phyloP scores from a whole-genome alignment of 2,797 vertebrate species.

The Pseudotriccus pelzelni region DNA sequence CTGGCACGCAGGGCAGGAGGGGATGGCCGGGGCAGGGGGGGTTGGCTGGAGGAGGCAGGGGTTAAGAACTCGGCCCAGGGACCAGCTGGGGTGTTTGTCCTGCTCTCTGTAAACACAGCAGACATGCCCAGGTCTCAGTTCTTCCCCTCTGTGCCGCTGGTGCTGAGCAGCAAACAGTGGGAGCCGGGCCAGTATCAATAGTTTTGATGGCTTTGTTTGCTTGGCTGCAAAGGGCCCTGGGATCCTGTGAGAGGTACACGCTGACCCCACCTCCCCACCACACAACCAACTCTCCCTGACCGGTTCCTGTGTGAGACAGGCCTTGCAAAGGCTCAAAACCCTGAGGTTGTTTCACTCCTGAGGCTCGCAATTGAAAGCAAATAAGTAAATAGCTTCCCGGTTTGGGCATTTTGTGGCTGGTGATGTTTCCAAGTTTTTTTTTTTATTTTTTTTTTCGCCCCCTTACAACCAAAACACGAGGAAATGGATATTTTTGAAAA shows the following conservation, averaged over 20 bases:
- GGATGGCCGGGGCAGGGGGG: not conserved
- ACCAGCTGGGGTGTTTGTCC: conserved; percentile 13
- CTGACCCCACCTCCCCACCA: not conserved
- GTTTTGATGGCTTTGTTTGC: conserved; percentile 5
- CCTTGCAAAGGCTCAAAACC: not conserved
- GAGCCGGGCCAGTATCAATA: conserved; percentile 23
- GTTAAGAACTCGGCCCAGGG: not conserved
- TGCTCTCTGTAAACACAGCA: not conserved
- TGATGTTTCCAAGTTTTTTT: not conserved
- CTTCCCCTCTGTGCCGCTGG: not conserved
- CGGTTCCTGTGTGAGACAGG: not conserved
- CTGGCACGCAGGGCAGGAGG: not conserved
- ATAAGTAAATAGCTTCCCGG: not conserved
- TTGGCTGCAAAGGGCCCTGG: conserved; percentile 10
- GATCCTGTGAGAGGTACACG: not conserved
- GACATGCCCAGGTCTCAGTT: not conserved
- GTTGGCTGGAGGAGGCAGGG: not conserved
- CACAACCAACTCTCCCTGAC: not conserved
- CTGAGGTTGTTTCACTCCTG: not conserved
- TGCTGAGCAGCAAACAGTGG: not conserved
- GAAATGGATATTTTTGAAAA: not conserved
- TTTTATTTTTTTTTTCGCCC: not conserved
- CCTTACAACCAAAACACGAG: not conserved
- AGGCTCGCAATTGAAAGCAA: not conserved
- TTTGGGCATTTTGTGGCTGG: not conserved